Conservation (phyloP, 2,888 invertebrate genomes). For the Rapana venosa region DNA sequence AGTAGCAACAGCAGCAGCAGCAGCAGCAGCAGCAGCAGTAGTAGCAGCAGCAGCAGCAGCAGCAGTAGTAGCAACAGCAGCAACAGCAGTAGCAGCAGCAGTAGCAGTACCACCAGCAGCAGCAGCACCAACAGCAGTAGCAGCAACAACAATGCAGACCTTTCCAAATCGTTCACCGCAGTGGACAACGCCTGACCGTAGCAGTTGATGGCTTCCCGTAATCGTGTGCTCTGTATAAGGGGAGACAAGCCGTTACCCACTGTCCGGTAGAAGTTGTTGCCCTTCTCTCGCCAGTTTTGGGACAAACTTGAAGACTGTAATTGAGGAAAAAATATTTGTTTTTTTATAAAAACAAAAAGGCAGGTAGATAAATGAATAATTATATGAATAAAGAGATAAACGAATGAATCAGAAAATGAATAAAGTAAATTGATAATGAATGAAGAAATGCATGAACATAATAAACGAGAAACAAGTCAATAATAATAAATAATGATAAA, state of each 20-base stretch:
- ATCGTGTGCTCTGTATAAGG: not conserved
- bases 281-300: not conserved
- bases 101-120: not conserved
- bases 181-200: not conserved
- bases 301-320: not conserved
- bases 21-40: too few species aligned
- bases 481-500: not conserved
- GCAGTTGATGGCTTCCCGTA: not conserved
- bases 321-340: not conserved
- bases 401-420: not conserved
- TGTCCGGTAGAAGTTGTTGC: not conserved
- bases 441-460: not conserved
- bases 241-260: not conserved
- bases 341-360: not conserved
- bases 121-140: not conserved
- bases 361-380: not conserved
- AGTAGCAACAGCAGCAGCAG: too few species aligned
- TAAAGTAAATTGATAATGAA: not conserved
- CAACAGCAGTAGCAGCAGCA: not conserved
- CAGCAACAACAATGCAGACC: not conserved
- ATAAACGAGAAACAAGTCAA: not conserved
- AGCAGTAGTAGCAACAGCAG: not conserved
- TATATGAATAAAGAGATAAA: not conserved
- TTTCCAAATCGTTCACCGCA: not conserved
- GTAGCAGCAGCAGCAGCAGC: not conserved